phyloP scores from a whole-genome alignment of 2,113 vertebrate genomes.

The Gila orcuttii region DNA sequence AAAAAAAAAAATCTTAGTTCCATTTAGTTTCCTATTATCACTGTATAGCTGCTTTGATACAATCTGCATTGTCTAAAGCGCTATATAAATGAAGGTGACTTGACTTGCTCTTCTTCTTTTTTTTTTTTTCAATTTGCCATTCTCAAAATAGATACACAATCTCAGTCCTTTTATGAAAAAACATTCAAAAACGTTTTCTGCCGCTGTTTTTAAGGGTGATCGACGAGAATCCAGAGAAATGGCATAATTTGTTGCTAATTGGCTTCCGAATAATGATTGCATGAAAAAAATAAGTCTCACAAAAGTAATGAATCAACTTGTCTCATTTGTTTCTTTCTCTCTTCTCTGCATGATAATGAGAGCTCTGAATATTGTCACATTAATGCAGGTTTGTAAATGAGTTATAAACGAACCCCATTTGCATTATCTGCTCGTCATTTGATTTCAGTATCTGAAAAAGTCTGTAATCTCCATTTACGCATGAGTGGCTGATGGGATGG shows the following conservation, averaged over 20 bases:
- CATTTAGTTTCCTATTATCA: too few species aligned
- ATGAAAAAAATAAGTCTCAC: background rate
- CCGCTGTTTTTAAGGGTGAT: background rate
- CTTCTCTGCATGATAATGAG: conserved; percentile 20
- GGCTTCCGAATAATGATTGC: conserved; percentile 29
- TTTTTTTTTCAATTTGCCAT: too few species aligned
- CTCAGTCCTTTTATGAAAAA: background rate
- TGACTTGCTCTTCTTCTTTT: background rate
- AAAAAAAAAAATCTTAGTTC: too few species aligned
- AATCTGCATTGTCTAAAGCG: too few species aligned
- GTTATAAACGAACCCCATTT: conserved; percentile 28
- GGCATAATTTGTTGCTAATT: conserved; percentile 14
- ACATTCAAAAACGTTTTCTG: background rate
- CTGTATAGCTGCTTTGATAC: too few species aligned
- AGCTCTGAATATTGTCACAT: conserved; percentile 24
- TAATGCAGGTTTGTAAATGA: conserved; percentile 29
- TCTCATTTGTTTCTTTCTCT: conserved; percentile 16
- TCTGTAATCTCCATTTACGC: conserved; percentile 13
- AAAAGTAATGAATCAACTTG: conserved; percentile 25
- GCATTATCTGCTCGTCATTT: conserved; percentile 23
- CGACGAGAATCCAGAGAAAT: conserved; percentile 8
- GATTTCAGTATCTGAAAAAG: conserved; percentile 17
- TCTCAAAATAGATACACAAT: background rate
- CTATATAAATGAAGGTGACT: too few species aligned
- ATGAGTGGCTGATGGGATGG: background rate